A percentile compares a stretch with the other conserved stretches of the same genome.
phyloP scores from a whole-genome alignment of 2,888 invertebrate genomes.

The Hirudinaria manillensis region DNA sequence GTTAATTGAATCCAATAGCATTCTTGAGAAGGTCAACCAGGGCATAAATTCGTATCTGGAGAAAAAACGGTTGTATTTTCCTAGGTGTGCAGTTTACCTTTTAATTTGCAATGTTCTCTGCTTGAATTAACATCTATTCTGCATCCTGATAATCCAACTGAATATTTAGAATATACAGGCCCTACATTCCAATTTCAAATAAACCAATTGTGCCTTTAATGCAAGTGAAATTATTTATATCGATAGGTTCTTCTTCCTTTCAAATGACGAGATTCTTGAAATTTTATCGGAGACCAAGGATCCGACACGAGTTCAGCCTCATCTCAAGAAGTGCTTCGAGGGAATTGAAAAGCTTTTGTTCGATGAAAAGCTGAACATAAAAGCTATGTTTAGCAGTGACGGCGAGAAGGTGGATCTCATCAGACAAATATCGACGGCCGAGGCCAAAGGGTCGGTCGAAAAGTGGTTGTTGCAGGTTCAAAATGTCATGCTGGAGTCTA shows the following conservation, averaged over 20 bases:
- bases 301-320: constrained; percentile 54
- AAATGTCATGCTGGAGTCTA: constrained; percentile 70
- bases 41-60: constrained; percentile 55
- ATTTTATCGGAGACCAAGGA: constrained; percentile 56
- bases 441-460: constrained; percentile 73
- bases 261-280: constrained; percentile 56
- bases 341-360: constrained; percentile 78
- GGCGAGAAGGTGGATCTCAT: constrained; percentile 66
- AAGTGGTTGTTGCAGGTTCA: constrained; percentile 78
- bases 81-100: constrained; percentile 41
- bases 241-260: constrained; percentile 54
- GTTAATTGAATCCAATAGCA: constrained; percentile 50
- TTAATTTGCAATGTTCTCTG: background rate
- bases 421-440: constrained; percentile 66
- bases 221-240: background rate
- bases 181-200: too few species aligned
- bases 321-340: constrained; percentile 56
- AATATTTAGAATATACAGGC: too few species aligned
- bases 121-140: too few species aligned
- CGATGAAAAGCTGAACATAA: constrained; percentile 79
- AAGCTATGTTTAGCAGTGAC: constrained; percentile 75
- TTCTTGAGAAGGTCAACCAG: constrained; percentile 55
- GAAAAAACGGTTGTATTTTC: constrained; percentile 55
- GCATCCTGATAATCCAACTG: too few species aligned
- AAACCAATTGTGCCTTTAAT: too few species aligned